phyloP scores from a whole-genome alignment of 2,113 vertebrate species.

The Oryzias javanicus region DNA sequence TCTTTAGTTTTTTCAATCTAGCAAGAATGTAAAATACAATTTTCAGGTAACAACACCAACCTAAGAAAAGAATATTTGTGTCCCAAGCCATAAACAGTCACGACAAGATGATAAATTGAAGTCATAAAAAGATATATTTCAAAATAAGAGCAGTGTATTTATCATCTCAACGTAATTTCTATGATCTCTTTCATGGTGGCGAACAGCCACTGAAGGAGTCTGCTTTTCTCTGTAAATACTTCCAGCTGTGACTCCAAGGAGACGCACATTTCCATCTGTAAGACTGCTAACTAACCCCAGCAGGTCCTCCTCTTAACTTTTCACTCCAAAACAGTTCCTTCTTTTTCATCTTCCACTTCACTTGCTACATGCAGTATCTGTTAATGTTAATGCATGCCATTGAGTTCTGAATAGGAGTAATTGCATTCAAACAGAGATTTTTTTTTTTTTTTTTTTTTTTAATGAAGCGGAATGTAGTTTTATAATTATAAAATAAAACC shows the following conservation, averaged over 20 bases:
- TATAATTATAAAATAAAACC: constrained; percentile 19
- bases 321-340: constrained; percentile 21
- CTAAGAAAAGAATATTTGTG: constrained; percentile 17
- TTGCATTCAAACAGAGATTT: constrained; percentile 13
- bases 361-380: constrained; percentile 3
- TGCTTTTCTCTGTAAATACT: constrained; percentile 32
- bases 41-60: not conserved
- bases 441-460: constrained; percentile 14
- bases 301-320: constrained; percentile 22
- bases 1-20: too few species aligned
- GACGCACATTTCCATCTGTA: constrained; percentile 41
- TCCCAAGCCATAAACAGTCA: constrained; percentile 29
- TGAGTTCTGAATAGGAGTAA: constrained; percentile 7
- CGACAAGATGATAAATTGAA: constrained; percentile 38
- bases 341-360: not conserved
- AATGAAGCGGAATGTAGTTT: not conserved
- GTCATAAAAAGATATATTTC: constrained; percentile 25
- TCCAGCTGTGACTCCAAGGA: constrained; percentile 46
- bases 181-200: constrained; percentile 30
- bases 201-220: constrained; percentile 30
- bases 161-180: constrained; percentile 31
- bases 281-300: constrained; percentile 30
- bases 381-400: constrained; percentile 7
- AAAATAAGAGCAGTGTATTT: constrained; percentile 20
- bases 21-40: not conserved